Evolutionary conservation across 2,113 vertebrate genomes (phyloP).

Genomic region (Galemys pyrenaicus): DNA sequence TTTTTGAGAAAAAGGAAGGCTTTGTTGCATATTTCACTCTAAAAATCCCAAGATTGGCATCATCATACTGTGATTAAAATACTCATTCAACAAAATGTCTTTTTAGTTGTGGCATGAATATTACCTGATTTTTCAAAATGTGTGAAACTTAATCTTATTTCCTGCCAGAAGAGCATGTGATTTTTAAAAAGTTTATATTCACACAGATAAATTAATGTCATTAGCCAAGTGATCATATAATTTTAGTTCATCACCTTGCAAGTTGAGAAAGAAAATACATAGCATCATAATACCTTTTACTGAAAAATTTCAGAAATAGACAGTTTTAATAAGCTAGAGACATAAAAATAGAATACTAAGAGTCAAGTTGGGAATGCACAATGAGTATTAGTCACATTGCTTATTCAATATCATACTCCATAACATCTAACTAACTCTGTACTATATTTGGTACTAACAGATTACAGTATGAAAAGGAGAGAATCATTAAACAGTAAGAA

Average conservation of each 20-base stretch:
- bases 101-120: slow-evolving; percentile 31
- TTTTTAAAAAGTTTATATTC: slow-evolving; percentile 62
- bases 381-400: slow-evolving; percentile 66
- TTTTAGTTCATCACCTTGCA: slow-evolving; percentile 63
- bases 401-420: slow-evolving; percentile 61
- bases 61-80: slow-evolving; percentile 62
- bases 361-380: slow-evolving; percentile 63
- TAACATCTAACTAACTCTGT: slow-evolving; percentile 56
- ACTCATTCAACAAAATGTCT: slow-evolving; percentile 61
- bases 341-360: slow-evolving; percentile 55
- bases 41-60: slow-evolving; percentile 22
- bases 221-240: slow-evolving; percentile 66
- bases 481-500: neutral
- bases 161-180: slow-evolving; percentile 53
- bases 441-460: slow-evolving; percentile 55
- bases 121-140: slow-evolving; percentile 69
- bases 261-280: slow-evolving; percentile 62
- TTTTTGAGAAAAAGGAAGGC: slow-evolving; percentile 41
- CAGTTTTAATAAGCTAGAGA: slow-evolving; percentile 73
- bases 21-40: slow-evolving; percentile 35
- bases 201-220: slow-evolving; percentile 63
- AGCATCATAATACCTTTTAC: slow-evolving; percentile 62
- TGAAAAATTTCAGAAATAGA: slow-evolving; percentile 57
- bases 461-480: slow-evolving; percentile 23
- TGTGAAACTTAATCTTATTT: slow-evolving; percentile 57